Conservation (phyloP, 2,888 invertebrate species). For the Sepioteuthis lessoniana region DNA sequence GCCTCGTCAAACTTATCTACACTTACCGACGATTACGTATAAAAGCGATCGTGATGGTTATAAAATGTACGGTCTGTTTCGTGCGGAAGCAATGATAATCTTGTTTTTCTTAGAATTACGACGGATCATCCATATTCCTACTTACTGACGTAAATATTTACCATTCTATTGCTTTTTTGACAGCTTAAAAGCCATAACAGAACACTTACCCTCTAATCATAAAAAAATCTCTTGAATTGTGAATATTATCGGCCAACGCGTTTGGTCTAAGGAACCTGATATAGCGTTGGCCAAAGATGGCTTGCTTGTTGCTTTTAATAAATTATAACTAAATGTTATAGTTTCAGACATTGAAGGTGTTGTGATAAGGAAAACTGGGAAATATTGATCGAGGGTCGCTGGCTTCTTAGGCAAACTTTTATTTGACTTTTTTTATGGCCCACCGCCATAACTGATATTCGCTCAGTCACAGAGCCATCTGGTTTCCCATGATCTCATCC, state of each 20-base stretch:
- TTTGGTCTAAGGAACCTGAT: background rate
- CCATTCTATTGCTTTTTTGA: background rate
- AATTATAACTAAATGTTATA: background rate
- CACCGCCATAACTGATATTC: background rate
- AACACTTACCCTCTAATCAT: background rate
- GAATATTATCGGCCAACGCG: background rate
- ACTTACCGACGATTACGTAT: background rate
- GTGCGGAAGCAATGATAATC: background rate
- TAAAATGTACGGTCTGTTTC: background rate
- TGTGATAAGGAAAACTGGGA: background rate
- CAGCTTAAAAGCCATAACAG: background rate
- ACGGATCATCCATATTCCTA: background rate
- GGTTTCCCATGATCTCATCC: background rate
- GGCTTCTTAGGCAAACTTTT: background rate
- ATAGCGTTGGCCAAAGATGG: background rate
- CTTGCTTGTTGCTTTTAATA: background rate
- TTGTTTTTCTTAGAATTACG: background rate
- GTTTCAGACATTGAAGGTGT: background rate
- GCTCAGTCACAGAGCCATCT: background rate
- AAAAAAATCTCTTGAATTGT: background rate
- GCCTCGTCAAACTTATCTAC: background rate
- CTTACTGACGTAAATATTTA: background rate
- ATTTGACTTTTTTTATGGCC: background rate
- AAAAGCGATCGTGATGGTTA: background rate
- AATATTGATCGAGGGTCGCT: background rate